Evolutionary conservation across 2,888 invertebrate genomes (phyloP).

Genomic region (Schizaphis graminum): DNA sequence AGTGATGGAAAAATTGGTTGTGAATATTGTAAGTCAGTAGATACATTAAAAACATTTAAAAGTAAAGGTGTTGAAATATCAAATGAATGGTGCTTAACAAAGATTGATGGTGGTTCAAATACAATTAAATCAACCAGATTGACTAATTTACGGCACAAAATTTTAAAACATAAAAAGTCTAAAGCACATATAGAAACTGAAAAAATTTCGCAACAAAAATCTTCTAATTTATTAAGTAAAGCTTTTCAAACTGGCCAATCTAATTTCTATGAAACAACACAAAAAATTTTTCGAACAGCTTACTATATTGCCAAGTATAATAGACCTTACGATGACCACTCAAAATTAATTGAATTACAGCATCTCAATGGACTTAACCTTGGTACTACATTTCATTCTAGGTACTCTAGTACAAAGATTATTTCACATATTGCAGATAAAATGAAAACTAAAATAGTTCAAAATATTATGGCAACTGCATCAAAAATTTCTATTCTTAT

Average conservation of each 20-base stretch:
- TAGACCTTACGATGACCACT: slow-evolving; percentile 16
- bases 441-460: slow-evolving; percentile 22
- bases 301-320: slow-evolving; percentile 24
- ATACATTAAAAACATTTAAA: slow-evolving; percentile 6
- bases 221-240: not conserved
- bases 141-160: slow-evolving; percentile 18
- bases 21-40: slow-evolving; percentile 20
- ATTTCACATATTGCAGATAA: slow-evolving; percentile 1
- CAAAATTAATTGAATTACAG: slow-evolving; percentile 23
- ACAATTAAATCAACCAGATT: not conserved
- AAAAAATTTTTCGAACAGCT: not conserved
- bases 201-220: slow-evolving; percentile 5
- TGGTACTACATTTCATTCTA: not conserved
- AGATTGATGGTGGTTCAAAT: slow-evolving; percentile 5
- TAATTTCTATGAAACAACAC: slow-evolving; percentile 7
- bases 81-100: slow-evolving; percentile 11
- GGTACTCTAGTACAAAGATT: not conserved
- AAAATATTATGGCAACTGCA: not conserved
- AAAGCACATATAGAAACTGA: not conserved
- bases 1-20: not conserved
- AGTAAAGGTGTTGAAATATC: slow-evolving; percentile 27
- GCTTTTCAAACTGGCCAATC: not conserved
- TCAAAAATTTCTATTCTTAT: slow-evolving; percentile 22
- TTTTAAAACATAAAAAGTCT: not conserved
- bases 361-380: not conserved